A percentile compares a stretch with the other conserved stretches of the same genome.
Conservation (phyloP, 2,888 invertebrate species). For the Campoplex nolae region DNA sequence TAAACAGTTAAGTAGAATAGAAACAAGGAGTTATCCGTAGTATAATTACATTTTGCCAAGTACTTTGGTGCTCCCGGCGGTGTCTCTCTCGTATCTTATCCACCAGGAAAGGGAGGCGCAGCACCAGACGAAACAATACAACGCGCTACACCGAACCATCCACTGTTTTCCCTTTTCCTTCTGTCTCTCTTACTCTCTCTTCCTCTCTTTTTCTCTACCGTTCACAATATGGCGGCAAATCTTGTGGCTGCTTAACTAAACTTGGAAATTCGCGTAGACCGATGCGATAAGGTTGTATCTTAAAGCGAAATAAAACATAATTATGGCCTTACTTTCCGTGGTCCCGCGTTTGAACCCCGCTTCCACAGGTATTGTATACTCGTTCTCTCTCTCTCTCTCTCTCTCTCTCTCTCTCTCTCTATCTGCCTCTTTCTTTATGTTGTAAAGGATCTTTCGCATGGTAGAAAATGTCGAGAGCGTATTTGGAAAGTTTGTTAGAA, state of each 20-base stretch:
- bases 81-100: slow-evolving; percentile 54
- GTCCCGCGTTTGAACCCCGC: slow-evolving; percentile 18
- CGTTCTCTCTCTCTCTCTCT: slow-evolving; percentile 1
- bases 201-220: slow-evolving; percentile 25
- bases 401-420: neutral
- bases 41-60: slow-evolving; percentile 70
- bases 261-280: slow-evolving; percentile 64
- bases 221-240: slow-evolving; percentile 21
- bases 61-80: slow-evolving; percentile 62
- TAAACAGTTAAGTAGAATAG: slow-evolving; percentile 66
- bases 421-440: neutral
- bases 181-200: too few relatives aligned
- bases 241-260: slow-evolving; percentile 56
- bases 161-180: slow-evolving; percentile 28
- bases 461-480: slow-evolving; percentile 32
- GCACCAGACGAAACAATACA: slow-evolving; percentile 61
- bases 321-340: slow-evolving; percentile 55
- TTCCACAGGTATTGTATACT: slow-evolving; percentile 31
- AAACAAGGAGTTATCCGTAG: slow-evolving; percentile 68
- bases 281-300: slow-evolving; percentile 64
- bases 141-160: slow-evolving; percentile 42
- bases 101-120: slow-evolving; percentile 47
- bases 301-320: slow-evolving; percentile 65
- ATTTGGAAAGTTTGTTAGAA: slow-evolving; percentile 63
- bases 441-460: slow-evolving; percentile 16